Evolutionary conservation across 2,797 vertebrate species (phyloP).

Genomic region (Chrosomus eos): DNA sequence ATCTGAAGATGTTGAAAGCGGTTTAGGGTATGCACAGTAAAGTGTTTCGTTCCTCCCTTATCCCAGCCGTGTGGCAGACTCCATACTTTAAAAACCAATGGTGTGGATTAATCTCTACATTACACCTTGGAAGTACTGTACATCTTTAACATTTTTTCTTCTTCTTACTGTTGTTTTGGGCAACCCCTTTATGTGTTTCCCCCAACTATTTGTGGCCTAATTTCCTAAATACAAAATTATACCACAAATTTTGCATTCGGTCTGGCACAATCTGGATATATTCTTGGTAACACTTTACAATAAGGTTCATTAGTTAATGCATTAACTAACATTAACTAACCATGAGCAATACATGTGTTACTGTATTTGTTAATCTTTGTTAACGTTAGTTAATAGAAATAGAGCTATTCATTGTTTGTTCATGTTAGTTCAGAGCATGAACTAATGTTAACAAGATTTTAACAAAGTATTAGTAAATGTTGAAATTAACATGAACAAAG

Average conservation of each 20-base stretch:
- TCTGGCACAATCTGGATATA: neutral
- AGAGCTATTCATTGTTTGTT: too few species aligned
- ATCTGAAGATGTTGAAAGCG: constrained; percentile 63
- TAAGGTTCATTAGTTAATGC: too few species aligned
- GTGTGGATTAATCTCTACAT: constrained; percentile 67
- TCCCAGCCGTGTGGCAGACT: constrained; percentile 16
- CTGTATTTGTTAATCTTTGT: too few species aligned
- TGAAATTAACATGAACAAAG: too few species aligned
- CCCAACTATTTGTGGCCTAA: neutral
- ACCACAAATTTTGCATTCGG: neutral
- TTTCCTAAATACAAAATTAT: neutral
- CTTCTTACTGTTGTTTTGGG: neutral
- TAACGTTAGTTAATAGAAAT: too few species aligned
- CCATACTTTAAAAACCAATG: constrained; percentile 58
- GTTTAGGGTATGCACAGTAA: constrained; percentile 61
- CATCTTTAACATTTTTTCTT: neutral
- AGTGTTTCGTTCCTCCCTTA: constrained; percentile 54
- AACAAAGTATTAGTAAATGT: too few species aligned
- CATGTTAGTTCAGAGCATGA: too few species aligned
- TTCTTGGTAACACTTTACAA: too few species aligned
- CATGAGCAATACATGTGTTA: too few species aligned
- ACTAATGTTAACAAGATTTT: too few species aligned
- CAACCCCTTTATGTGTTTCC: neutral
- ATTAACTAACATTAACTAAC: too few species aligned
- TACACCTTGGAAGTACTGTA: constrained; percentile 61